A percentile compares a stretch with the other conserved stretches of the same genome.
phyloP scores from a whole-genome alignment of 2,113 vertebrate species.

The Rafetus swinhoei region DNA sequence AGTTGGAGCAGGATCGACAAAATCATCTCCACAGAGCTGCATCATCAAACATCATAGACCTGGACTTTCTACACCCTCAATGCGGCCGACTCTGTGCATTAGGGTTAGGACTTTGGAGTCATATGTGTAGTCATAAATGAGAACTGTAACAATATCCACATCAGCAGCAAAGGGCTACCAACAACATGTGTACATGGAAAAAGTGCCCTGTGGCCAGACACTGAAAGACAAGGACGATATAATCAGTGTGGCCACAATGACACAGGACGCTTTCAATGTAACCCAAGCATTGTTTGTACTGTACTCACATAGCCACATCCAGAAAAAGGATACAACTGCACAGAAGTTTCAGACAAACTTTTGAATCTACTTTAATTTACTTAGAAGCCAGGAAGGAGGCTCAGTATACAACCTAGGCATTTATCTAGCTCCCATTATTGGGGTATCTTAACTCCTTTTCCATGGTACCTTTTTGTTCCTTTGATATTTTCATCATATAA shows the following conservation, averaged over 20 bases:
- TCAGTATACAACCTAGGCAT: not conserved
- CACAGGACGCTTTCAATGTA: not conserved
- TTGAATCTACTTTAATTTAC: not conserved
- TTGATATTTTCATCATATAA: constrained; percentile 48
- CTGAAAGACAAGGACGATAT: not conserved
- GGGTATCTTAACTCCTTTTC: not conserved
- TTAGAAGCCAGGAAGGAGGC: not conserved
- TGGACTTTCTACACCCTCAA: no score
- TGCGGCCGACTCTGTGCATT: no score
- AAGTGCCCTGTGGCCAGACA: not conserved
- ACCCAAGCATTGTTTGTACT: rapidly evolving
- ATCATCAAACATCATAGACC: no score
- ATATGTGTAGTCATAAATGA: no score
- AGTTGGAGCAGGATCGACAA: no score
- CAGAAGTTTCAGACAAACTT: not conserved
- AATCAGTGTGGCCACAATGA: not conserved
- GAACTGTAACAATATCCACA: no score
- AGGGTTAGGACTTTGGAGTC: no score
- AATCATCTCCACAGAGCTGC: no score
- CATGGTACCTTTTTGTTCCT: not conserved
- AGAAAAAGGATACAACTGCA: not conserved
- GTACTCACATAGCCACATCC: rapidly evolving
- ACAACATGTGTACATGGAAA: not conserved
- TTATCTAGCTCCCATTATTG: not conserved
- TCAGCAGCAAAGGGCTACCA: no score